Evolutionary conservation across 2,113 vertebrate species (phyloP).

Genomic region (Zapornia atra): DNA sequence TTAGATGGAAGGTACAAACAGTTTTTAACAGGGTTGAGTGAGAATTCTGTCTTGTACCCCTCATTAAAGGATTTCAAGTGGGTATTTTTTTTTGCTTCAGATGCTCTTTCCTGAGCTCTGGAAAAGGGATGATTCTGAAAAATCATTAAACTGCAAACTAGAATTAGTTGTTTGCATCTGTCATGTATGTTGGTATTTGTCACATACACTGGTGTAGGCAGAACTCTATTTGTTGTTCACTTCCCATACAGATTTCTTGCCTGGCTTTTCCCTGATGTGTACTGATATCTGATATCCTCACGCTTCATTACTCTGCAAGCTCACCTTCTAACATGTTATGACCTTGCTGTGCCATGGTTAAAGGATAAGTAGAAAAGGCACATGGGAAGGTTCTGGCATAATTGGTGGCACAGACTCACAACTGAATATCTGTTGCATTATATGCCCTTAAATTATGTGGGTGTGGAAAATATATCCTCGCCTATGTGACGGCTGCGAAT

Average conservation of each 20-base stretch:
- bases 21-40: background rate
- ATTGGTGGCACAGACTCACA: background rate
- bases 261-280: background rate
- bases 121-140: background rate
- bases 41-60: background rate
- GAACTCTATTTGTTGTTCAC: background rate
- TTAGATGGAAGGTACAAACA: background rate
- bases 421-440: background rate
- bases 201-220: rapidly evolving
- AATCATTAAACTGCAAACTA: background rate
- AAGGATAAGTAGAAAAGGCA: background rate
- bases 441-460: background rate
- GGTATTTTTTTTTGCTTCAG: background rate
- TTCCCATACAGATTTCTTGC: background rate
- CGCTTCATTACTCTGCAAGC: background rate
- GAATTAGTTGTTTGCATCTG: background rate
- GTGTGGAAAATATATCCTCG: background rate
- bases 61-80: background rate
- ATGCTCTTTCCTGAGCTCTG: background rate
- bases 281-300: background rate
- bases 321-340: background rate
- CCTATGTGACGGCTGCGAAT: background rate
- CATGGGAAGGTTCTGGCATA: background rate
- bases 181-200: rapidly evolving
- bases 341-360: background rate